A percentile compares a stretch with the other conserved stretches of the same genome.
Evolutionary conservation across 2,888 invertebrate genomes (phyloP).

Genomic region (Catocala fraxini): DNA sequence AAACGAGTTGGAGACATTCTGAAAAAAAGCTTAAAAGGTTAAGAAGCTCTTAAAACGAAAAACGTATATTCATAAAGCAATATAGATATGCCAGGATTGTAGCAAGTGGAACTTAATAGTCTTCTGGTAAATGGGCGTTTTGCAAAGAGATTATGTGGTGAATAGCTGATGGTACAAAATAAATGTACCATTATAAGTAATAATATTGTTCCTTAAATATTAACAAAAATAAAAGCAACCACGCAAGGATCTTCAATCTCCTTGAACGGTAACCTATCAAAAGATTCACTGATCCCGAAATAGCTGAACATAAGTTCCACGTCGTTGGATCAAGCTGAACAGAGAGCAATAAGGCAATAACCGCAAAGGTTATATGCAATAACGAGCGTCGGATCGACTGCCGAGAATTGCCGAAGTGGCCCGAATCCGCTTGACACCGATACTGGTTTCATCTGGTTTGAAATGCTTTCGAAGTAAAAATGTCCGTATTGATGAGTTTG

Average conservation of each 20-base stretch:
- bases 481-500: constrained; percentile 26
- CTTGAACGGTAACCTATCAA: constrained; percentile 32
- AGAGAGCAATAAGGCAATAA: constrained; percentile 51
- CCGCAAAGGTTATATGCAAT: constrained; percentile 52
- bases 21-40: too few relatives aligned
- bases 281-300: constrained; percentile 48
- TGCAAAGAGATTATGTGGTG: too few relatives aligned
- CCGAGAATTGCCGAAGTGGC: constrained; percentile 39
- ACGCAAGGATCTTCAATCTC: constrained; percentile 9
- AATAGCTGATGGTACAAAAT: too few relatives aligned
- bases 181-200: too few relatives aligned
- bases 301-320: constrained; percentile 46
- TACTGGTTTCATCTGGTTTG: constrained; percentile 44
- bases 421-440: constrained; percentile 43
- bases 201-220: background rate
- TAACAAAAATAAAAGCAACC: constrained; percentile 3
- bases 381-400: constrained; percentile 38
- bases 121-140: too few relatives aligned
- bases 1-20: too few relatives aligned
- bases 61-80: too few relatives aligned
- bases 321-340: constrained; percentile 45
- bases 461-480: constrained; percentile 35
- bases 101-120: too few relatives aligned
- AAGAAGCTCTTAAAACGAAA: too few relatives aligned
- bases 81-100: too few relatives aligned